Percentiles rank a stretch among this genome's conserved stretches.
Evolutionary conservation across 2,113 vertebrate species (phyloP).

Genomic region (Scatophagus argus): DNA sequence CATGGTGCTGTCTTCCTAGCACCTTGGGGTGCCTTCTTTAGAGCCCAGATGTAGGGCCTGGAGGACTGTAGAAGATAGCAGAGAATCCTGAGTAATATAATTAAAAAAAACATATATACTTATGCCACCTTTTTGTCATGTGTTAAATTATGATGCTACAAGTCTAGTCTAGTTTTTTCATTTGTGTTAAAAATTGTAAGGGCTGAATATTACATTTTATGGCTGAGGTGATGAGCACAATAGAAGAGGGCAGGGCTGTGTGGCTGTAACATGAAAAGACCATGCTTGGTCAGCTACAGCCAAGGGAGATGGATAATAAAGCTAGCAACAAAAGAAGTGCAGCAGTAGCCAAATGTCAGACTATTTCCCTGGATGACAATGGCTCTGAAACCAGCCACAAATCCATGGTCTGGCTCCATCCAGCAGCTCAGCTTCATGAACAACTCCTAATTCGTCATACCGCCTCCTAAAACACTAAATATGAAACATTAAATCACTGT

Average conservation of each 20-base stretch:
- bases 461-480: conserved; percentile 12
- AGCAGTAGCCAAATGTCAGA: conserved; percentile 78
- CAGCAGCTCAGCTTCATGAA: conserved; percentile 25
- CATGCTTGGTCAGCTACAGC: conserved; percentile 77
- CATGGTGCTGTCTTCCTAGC: conserved; percentile 83
- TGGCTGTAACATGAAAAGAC: conserved; percentile 59
- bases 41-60: conserved; percentile 25
- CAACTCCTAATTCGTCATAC: background rate
- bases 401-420: conserved; percentile 47
- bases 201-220: conserved; percentile 4
- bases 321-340: conserved; percentile 82
- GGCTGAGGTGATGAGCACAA: conserved; percentile 37
- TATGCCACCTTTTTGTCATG: background rate
- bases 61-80: conserved; percentile 37
- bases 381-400: conserved; percentile 65
- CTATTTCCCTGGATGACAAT: conserved; percentile 74
- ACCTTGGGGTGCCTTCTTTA: conserved; percentile 53
- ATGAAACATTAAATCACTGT: conserved; percentile 26
- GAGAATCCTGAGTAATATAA: conserved; percentile 8
- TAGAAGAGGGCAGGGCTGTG: conserved; percentile 37
- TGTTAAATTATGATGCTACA: background rate
- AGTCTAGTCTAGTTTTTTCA: background rate
- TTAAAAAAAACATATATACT: no score
- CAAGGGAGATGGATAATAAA: conserved; percentile 61
- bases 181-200: background rate